Evolutionary conservation across 2,113 vertebrate species (phyloP), one percentile per base, ranked within the genome.

Genomic region (Amphiprion ocellaris): DNA sequence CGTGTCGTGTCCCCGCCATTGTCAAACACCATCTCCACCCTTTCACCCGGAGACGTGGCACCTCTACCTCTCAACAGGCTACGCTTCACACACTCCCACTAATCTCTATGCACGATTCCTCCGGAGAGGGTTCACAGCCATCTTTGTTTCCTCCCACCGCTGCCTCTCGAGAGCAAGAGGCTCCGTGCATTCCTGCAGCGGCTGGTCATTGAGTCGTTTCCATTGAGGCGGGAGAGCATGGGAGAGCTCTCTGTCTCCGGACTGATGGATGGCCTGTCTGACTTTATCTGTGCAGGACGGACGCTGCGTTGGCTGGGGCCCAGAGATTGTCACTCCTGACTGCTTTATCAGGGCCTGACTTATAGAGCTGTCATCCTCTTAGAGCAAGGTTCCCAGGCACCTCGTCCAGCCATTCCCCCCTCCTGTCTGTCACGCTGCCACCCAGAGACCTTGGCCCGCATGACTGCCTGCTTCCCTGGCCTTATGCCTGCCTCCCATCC

Each of bases 231-330:
- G 81, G 79, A 79, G 80, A 77, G 73, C 73, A 50, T 68, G 84
- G 80, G 87, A 86, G 89, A 65, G 83, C 76, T 80, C 81, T 76
- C 52, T 75, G 89, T 90, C 80, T 87, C 69, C 1, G 46, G 64
- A 64, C 90, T 93, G 94, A 94, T 92, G 92, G 93, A 94, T 93
- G 90, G 73, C 79, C 92, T 90, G 92, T 93, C 90, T 44, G 61
- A 72, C 83, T 92, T 92, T 91, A 93, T 93, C 93, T 92, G 86
- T 82, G 88, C 84, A 87, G 89, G 92, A 93, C 69, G 86, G 90
- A 91, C 76, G 77, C 89, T 83, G 79, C 80, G 78, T 77, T 88
- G 89, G 87, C 87, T 90, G 92, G 77, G 71, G 72, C 83, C 83
- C 69, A 86, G 69, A 91, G 88, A 88, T 91, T 92, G 90, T 90